Percentiles rank a stretch among this genome's conserved stretches.
phyloP scores from a whole-genome alignment of 2,113 vertebrate genomes.

The Sinocyclocheilus anshuiensis region DNA sequence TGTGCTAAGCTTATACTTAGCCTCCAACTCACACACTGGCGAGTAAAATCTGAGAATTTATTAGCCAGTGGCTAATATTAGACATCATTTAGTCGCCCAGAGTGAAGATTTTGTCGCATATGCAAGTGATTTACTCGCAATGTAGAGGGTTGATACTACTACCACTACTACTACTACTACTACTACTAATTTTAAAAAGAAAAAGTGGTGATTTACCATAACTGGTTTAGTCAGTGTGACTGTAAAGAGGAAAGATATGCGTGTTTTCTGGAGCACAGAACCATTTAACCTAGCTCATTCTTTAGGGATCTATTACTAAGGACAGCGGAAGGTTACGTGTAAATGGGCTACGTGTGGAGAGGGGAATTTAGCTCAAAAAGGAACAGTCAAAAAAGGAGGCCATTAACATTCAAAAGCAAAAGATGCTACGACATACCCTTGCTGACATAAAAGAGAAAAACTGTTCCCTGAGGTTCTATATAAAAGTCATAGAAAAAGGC shows the following conservation, averaged over 20 bases:
- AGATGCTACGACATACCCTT: constrained; percentile 33
- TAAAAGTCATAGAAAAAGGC: constrained; percentile 25
- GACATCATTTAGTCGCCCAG: no score
- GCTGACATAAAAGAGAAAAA: constrained; percentile 22
- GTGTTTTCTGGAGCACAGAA: constrained; percentile 27
- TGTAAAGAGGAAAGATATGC: constrained; percentile 37
- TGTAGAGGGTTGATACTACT: no score
- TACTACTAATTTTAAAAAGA: background rate
- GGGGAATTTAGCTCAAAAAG: constrained; percentile 44
- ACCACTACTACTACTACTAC: background rate
- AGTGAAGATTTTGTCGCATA: no score
- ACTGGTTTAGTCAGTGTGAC: constrained; percentile 35
- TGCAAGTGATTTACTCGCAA: no score
- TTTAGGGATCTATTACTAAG: constrained; percentile 44
- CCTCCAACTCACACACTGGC: no score
- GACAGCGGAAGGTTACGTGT: constrained; percentile 46
- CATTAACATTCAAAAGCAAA: constrained; percentile 51
- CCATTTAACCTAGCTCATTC: constrained; percentile 45
- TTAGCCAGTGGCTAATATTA: no score
- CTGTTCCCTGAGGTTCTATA: background rate
- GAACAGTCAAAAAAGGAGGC: constrained; percentile 39
- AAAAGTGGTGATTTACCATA: background rate
- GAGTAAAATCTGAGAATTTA: no score
- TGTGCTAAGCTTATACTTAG: no score
- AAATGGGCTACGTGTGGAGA: constrained; percentile 29